These are phyloP conservation scores for Drosophila nannoptera DNA, from an alignment of 1,140 invertebrate species.

Conservation along the genomic window DNA sequence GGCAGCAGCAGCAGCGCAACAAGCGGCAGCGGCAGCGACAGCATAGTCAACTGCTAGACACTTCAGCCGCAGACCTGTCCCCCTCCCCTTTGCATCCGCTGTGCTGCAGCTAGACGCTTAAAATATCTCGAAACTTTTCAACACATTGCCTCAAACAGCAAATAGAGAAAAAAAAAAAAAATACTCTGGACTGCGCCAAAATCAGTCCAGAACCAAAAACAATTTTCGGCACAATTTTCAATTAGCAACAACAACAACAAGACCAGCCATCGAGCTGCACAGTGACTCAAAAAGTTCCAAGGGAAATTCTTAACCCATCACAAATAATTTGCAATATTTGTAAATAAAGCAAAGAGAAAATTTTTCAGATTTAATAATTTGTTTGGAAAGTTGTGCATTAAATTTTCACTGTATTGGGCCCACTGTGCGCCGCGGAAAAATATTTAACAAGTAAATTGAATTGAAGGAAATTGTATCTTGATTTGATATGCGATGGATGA, in stretches of 20 bases:
- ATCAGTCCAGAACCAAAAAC: slow-evolving; percentile 36
- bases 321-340: background rate
- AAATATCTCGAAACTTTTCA: slow-evolving; percentile 61
- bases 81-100: background rate
- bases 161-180: slow-evolving; percentile 22
- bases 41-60: slow-evolving; percentile 51
- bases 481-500: slow-evolving; percentile 61
- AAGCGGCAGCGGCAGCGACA: slow-evolving; percentile 35
- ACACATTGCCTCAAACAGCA: slow-evolving; percentile 37
- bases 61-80: background rate
- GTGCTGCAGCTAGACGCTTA: slow-evolving; percentile 26
- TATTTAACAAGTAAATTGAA: slow-evolving; percentile 69
- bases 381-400: background rate
- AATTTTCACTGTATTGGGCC: background rate
- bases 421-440: slow-evolving; percentile 24
- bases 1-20: slow-evolving; percentile 39
- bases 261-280: slow-evolving; percentile 12
- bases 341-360: background rate
- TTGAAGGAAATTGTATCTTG: slow-evolving; percentile 57
- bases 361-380: background rate
- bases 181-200: slow-evolving; percentile 42
- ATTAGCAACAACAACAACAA: slow-evolving; percentile 45
- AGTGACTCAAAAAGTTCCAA: slow-evolving; percentile 2
- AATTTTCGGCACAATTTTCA: slow-evolving; percentile 73
- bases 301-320: background rate